phyloP scores from a whole-genome alignment of 1,140 invertebrate genomes.

The Meloidogyne floridensis region DNA sequence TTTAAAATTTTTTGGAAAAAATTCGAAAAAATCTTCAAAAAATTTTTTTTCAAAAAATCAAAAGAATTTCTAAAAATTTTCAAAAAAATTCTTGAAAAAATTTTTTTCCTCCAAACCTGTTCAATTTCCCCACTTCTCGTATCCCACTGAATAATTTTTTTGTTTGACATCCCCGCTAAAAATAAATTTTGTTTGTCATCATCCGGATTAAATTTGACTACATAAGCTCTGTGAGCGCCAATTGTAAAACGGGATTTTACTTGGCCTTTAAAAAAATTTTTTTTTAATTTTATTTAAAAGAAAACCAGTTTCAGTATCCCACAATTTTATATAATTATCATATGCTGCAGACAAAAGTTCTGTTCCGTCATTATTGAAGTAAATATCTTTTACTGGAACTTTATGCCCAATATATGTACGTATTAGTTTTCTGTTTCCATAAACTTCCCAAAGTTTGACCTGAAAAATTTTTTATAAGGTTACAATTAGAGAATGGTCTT shows the following conservation, averaged over 20 bases:
- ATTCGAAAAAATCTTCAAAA: not conserved
- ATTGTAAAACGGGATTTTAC: constrained; percentile 62
- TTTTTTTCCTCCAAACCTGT: constrained; percentile 38
- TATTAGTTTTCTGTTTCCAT: constrained; percentile 88
- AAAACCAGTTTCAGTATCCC: constrained; percentile 90
- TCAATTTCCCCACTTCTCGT: constrained; percentile 87
- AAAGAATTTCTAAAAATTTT: not conserved
- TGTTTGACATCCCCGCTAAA: constrained; percentile 95
- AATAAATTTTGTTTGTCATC: constrained; percentile 94
- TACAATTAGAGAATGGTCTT: too few species aligned
- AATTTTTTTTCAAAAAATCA: not conserved
- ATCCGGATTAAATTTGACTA: constrained; percentile 96
- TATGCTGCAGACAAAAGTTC: constrained; percentile 88
- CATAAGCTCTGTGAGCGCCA: constrained; percentile 68
- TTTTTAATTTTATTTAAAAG: not conserved
- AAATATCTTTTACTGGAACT: constrained; percentile 92
- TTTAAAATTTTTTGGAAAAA: too few species aligned
- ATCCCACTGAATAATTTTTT: constrained; percentile 97
- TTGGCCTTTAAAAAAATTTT: constrained; percentile 49
- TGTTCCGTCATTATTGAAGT: constrained; percentile 90
- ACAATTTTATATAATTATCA: constrained; percentile 88
- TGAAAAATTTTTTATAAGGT: constrained; percentile 37
- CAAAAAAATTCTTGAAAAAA: too few species aligned
- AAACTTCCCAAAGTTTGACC: constrained; percentile 91
- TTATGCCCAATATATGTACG: constrained; percentile 93